Conservation (phyloP, 2,113 vertebrate species). For the Muscicapa adusta region DNA sequence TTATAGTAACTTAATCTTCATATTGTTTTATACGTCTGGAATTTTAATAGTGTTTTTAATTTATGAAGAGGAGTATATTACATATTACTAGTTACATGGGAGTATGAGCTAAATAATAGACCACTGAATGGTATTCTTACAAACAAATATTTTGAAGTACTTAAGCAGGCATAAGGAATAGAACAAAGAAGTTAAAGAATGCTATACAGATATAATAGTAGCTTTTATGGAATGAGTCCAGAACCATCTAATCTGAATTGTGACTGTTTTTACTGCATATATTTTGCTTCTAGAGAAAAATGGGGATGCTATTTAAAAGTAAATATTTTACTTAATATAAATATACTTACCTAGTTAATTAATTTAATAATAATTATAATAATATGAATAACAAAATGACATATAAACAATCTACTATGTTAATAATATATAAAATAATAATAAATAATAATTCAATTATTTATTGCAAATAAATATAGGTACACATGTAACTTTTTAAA, state of each 20-base stretch:
- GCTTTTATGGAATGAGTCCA: neutral
- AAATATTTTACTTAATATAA: neutral
- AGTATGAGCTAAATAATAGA: conserved; percentile 61
- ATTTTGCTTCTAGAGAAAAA: neutral
- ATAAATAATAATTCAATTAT: neutral
- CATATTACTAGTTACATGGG: conserved; percentile 68
- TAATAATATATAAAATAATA: neutral
- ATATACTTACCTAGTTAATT: neutral
- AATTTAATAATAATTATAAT: neutral
- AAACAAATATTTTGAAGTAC: conserved; percentile 71
- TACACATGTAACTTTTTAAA: neutral
- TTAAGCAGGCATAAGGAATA: conserved; percentile 41
- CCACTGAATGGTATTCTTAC: conserved; percentile 45
- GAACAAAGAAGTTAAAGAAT: conserved; percentile 64
- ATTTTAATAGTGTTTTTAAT: conserved; percentile 79
- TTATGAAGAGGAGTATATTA: conserved; percentile 67
- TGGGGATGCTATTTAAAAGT: neutral
- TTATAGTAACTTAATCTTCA: conserved; percentile 78
- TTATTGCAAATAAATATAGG: neutral
- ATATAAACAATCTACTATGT: neutral
- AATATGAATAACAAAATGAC: neutral
- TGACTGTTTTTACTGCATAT: neutral
- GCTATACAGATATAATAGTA: neutral
- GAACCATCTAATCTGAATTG: neutral
- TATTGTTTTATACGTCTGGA: conserved; percentile 77